Percentiles rank a stretch among this genome's conserved stretches.
phyloP scores from a whole-genome alignment of 2,113 vertebrate species.

The Carollia perspicillata region DNA sequence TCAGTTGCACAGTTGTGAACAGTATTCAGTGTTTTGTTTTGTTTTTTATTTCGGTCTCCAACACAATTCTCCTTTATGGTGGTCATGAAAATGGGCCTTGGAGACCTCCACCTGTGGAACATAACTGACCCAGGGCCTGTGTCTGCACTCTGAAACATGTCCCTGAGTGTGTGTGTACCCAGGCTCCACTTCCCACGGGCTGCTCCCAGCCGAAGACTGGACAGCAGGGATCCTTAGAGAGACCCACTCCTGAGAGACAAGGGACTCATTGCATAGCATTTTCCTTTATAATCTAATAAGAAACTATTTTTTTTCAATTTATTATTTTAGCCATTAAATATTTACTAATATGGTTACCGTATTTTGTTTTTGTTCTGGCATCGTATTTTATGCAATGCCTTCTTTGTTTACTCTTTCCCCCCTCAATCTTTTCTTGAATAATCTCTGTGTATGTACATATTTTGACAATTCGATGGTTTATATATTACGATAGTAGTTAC shows the following conservation, averaged over 20 bases:
- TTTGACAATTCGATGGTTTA: neutral
- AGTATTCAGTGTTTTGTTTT: neutral
- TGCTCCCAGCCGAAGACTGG: neutral
- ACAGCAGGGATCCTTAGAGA: neutral
- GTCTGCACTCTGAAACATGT: neutral
- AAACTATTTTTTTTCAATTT: neutral
- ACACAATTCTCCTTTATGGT: neutral
- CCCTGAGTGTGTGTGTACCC: neutral
- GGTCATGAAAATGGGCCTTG: neutral
- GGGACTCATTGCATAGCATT: neutral
- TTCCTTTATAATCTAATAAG: neutral
- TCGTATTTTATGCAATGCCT: neutral
- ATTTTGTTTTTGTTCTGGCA: neutral
- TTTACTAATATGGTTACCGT: neutral
- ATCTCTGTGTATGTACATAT: neutral
- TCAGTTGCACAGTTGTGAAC: neutral
- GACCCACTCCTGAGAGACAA: neutral
- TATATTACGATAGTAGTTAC: neutral
- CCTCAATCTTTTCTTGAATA: neutral
- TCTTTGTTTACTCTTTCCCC: neutral
- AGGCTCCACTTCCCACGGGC: neutral
- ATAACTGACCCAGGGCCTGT: too few relatives aligned
- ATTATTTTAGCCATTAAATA: neutral
- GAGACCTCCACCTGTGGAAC: neutral
- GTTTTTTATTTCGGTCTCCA: neutral